Conservation (phyloP, 1,140 invertebrate species). For the Glomeris maerens region DNA sequence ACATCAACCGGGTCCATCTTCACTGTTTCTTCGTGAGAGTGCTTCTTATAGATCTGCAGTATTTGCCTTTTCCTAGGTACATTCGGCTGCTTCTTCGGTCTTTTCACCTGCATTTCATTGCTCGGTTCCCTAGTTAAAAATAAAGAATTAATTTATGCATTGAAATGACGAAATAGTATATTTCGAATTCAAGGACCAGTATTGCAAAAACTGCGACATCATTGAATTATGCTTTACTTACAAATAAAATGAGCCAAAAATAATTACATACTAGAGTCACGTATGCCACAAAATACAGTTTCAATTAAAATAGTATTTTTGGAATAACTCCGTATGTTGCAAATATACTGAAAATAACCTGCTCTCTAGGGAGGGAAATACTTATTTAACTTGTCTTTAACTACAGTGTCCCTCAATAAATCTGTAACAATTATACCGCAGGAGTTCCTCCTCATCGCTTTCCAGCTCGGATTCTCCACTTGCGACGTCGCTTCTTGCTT, state of each 20-base stretch:
- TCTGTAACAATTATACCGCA: too few species aligned
- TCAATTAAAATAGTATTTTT: not conserved
- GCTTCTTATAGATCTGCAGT: too few species aligned
- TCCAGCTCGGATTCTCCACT: constrained; percentile 64
- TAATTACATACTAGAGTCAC: not conserved
- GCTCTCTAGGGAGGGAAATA: not conserved
- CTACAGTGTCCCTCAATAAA: too few species aligned
- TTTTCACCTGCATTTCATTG: constrained; percentile 27
- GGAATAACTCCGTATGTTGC: not conserved
- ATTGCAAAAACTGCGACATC: too few species aligned
- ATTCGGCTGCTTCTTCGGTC: constrained; percentile 25
- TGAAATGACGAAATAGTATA: too few species aligned
- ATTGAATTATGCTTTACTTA: too few species aligned
- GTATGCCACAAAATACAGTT: not conserved
- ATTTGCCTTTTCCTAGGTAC: constrained; percentile 22
- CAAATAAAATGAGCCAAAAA: not conserved
- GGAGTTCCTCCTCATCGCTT: constrained; percentile 43
- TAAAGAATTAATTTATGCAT: too few species aligned
- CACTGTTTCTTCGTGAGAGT: too few species aligned
- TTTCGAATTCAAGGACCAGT: too few species aligned
- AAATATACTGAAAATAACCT: not conserved
- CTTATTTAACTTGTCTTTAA: too few species aligned
- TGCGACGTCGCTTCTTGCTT: constrained; percentile 18
- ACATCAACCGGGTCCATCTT: too few species aligned
- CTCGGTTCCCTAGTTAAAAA: constrained; percentile 29